Base-by-base conservation (phyloP, 2,113 vertebrate genomes). In the Megaleporinus macrocephalus region DNA sequence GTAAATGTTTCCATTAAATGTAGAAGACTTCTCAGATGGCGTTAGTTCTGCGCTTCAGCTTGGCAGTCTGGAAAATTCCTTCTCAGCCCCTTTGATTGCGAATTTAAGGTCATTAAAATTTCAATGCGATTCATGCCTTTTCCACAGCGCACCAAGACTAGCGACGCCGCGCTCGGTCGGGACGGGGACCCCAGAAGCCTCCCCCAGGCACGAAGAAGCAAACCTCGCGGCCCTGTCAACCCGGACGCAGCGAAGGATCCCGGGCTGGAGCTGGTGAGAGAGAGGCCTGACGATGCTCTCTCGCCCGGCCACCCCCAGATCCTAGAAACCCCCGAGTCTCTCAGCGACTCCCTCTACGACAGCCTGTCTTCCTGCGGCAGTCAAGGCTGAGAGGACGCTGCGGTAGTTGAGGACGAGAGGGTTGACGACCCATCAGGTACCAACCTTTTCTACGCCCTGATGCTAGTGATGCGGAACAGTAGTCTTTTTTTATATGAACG, bases 281-380 rank as follows among this genome's bases (percentile, higher is more conserved):
- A 97, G 89, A 91, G 81, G 5, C 95, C 95, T 0, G 94, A 94
- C 66, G 95, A 96, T 0, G 93, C 93, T 0, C 93, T 95, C 0
- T 95, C 94, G 76, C 95, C 95, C 0, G 94, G 94, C 9, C 94
- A 96, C 47, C 94, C 95, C 47, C 92, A 91, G 0, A 95, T 95
- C 71, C 90, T 96, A 85, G 97, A 99, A 84, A 97, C 96, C 63
- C 97, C 97, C 0, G 97, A 98, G 84, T 98, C 97, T 0, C 95
- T 98, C 77, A 98, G 97, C 2, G 97, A 99, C 44, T 99, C 97
- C 0, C 94, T 98, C 76, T 99, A 98, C 29, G 97, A 99, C 93
- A 97, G 97, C 12, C 94, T 98, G 57, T 97, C 97, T 0, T 98
- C 97, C 76, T 99, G 97, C 44, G 97, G 96, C 85, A 99, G 97